Evolutionary conservation across 2,113 vertebrate species (phyloP), one percentile per base, ranked within the genome.

Genomic region (Trochalopteron elliotii): DNA sequence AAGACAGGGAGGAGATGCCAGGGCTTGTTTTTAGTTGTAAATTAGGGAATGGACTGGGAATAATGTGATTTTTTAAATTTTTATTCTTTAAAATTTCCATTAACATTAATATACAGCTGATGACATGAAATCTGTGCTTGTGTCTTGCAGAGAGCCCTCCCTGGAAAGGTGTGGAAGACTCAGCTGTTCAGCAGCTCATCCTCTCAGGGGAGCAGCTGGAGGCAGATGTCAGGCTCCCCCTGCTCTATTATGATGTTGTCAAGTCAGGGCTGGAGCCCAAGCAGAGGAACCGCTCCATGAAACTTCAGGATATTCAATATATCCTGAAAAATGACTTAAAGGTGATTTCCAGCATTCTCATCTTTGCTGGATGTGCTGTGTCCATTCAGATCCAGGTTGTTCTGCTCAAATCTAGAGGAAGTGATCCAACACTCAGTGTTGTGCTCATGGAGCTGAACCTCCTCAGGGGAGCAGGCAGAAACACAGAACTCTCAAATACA

Each of bases 251-350:
- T 5, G 81, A 92, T 52, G 86, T 98, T 10, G 93, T 98, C 87
- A 97, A 97, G 78, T 92, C 96, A 78, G 98, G 98, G 44, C 96
- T 98, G 50, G 97, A 98, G 2, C 81, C 95, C 86, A 98, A 97
- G 5, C 97, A 95, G 59, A 97, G 96, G 91, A 94, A 98, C 11
- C 97, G 98, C 63, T 95, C 90, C 39, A 77, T 97, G 85, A 98
- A 95, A 30, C 97, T 98, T 39, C 98, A 98, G 61, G 98, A 98
- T 87, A 98, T 98, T 75, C 97, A 80, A 0, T 98, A 98, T 82
- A 67, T 97, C 81, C 86, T 98, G 77, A 98, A 98, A 90, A 98
- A 98, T 17, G 98, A 98, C 82, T 75, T 98, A 24, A 97, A 98
- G 98, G 98, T 98, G 96, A 97, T 23, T 67, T 11, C 3, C 60